Conservation (phyloP, 2,888 invertebrate species). For the Drosophila trichaetosa region DNA sequence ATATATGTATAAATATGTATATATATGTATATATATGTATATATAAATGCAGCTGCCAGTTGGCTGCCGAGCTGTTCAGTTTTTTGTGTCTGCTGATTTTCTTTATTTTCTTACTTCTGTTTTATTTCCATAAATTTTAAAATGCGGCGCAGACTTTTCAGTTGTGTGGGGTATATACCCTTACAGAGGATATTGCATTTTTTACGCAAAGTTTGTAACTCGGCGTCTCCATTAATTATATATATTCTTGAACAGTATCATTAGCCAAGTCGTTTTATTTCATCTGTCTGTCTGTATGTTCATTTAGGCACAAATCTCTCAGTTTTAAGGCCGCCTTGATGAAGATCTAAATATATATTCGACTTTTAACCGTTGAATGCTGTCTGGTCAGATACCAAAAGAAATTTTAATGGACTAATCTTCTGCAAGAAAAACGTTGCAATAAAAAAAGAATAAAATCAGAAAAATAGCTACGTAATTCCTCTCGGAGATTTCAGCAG, state of each 20-base stretch:
- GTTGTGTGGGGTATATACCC: slow-evolving; percentile 1
- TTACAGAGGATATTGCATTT: not conserved
- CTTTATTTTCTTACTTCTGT: slow-evolving; percentile 7
- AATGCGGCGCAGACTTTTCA: slow-evolving; percentile 39
- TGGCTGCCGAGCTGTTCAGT: slow-evolving; percentile 25
- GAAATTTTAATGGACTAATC: slow-evolving; percentile 15
- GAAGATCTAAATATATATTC: not conserved
- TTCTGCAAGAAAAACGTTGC: not conserved
- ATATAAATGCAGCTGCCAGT: slow-evolving; percentile 13
- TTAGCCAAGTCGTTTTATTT: not conserved
- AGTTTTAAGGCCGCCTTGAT: not conserved
- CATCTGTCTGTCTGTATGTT: not conserved
- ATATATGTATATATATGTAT: not conserved
- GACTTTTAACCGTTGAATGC: not conserved
- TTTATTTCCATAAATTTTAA: slow-evolving; percentile 58
- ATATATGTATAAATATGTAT: slow-evolving; percentile 1
- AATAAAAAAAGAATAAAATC: not conserved
- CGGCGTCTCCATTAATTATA: not conserved
- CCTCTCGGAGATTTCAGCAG: not conserved
- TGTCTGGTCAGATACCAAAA: slow-evolving; percentile 22
- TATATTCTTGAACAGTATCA: not conserved
- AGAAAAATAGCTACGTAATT: not conserved
- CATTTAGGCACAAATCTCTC: not conserved
- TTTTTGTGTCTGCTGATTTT: slow-evolving; percentile 23
- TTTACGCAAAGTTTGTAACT: not conserved